A percentile compares a stretch with the other conserved stretches of the same genome.
Evolutionary conservation across 2,888 invertebrate genomes (phyloP).

Genomic region (Drosophila demipolita): DNA sequence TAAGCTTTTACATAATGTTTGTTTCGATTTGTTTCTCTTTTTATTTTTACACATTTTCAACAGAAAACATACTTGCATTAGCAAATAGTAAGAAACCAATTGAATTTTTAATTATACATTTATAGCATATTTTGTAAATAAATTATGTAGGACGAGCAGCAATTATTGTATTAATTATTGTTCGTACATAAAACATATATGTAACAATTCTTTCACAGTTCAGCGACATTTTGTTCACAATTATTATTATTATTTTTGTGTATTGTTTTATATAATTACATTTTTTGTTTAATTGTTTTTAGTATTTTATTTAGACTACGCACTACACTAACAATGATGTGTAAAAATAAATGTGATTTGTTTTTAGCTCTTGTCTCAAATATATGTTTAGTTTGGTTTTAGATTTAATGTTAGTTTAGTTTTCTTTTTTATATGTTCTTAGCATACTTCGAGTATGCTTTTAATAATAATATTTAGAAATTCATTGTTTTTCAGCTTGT

Average conservation of each 20-base stretch:
- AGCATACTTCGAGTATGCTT: conserved; percentile 56
- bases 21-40: not conserved
- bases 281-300: conserved; percentile 47
- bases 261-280: conserved; percentile 62
- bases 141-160: conserved; percentile 50
- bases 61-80: conserved; percentile 29
- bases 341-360: conserved; percentile 78
- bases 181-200: conserved; percentile 75
- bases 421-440: conserved; percentile 27
- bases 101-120: conserved; percentile 17
- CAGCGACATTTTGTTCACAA: conserved; percentile 60
- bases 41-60: conserved; percentile 20
- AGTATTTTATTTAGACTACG: conserved; percentile 58
- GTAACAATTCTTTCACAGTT: conserved; percentile 74
- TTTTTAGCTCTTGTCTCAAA: conserved; percentile 36
- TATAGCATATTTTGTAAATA: conserved; percentile 21
- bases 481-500: conserved; percentile 25
- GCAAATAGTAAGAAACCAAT: conserved; percentile 37
- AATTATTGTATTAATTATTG: conserved; percentile 42
- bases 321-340: conserved; percentile 79
- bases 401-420: conserved; percentile 6
- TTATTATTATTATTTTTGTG: conserved; percentile 17
- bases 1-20: conserved; percentile 27
- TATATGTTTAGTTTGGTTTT: conserved; percentile 19
- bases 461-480: conserved; percentile 23